Evolutionary conservation across 1,140 invertebrate species (phyloP), one percentile per base, ranked within the genome.

Genomic region (Andrena cerasifolii): DNA sequence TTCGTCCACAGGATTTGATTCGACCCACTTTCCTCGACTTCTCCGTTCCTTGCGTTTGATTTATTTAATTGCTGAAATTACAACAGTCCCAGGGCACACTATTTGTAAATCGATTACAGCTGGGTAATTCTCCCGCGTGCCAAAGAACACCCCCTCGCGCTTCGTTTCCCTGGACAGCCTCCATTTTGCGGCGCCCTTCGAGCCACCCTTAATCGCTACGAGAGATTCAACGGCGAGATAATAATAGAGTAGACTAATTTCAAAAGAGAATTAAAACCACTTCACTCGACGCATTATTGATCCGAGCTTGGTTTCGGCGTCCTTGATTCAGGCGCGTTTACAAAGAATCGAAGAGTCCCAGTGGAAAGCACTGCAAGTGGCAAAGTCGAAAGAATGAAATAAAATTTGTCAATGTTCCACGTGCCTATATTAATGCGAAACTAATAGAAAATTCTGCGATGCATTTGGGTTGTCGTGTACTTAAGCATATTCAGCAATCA

Each of bases 1-100:
- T 40, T 45, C 14, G 61, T 26, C 43, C 18, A 33, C 73, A n/a
- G n/a, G n/a, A n/a, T n/a, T n/a, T 40, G 56, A 47, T 58, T 67
- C 36, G 33, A 31, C 16, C 24, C 6, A 0, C 28, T n/a, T 21
- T 0, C n/a, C 31, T 18, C 10, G 0, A 3, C 10, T 0, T 45
- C 10, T 12, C 2, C 21, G n/a, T n/a, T 26, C 14, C 3, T 43
- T 53, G 43, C 5, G 43, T n/a, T n/a, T n/a, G n/a, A n/a, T n/a
- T n/a, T n/a, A n/a, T n/a, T n/a, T n/a, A n/a, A n/a, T n/a, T n/a
- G n/a, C n/a, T n/a, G n/a, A n/a, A n/a, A n/a, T n/a, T n/a, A n/a
- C n/a, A n/a, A n/a, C n/a, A n/a, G n/a, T n/a, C n/a, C n/a, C n/a
- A n/a, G n/a, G n/a, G n/a, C n/a, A n/a, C n/a, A n/a, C n/a, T n/a